phyloP scores from a whole-genome alignment of 1,140 invertebrate genomes.

The Bombus difficillimus region DNA sequence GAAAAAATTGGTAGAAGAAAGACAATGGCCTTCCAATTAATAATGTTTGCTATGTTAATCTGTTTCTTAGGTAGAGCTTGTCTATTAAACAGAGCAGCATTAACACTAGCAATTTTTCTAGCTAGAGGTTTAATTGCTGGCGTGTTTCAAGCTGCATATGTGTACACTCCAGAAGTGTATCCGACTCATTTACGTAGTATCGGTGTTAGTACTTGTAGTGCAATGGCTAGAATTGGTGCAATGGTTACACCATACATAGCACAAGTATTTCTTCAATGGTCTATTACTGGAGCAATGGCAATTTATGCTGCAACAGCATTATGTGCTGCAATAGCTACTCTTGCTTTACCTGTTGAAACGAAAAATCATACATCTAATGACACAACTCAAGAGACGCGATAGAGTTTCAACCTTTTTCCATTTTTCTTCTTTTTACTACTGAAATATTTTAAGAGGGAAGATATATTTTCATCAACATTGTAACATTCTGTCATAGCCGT shows the following conservation, averaged over 20 bases:
- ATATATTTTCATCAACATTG: slow-evolving; percentile 2
- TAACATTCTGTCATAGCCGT: neutral
- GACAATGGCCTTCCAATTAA: slow-evolving; percentile 97
- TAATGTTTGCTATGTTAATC: slow-evolving; percentile 92
- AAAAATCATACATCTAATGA: slow-evolving; percentile 88
- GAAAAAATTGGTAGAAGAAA: slow-evolving; percentile 95
- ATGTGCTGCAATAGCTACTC: slow-evolving; percentile 88
- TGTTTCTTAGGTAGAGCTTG: slow-evolving; percentile 86
- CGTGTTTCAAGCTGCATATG: slow-evolving; percentile 97
- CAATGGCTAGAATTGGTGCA: slow-evolving; percentile 94
- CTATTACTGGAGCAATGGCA: slow-evolving; percentile 87
- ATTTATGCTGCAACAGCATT: slow-evolving; percentile 90
- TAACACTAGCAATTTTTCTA: slow-evolving; percentile 94
- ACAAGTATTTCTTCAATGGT: slow-evolving; percentile 91
- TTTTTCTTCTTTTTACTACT: neutral
- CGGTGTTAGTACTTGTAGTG: slow-evolving; percentile 94
- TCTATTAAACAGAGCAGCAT: slow-evolving; percentile 87
- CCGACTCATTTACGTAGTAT: slow-evolving; percentile 94
- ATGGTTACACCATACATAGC: slow-evolving; percentile 97
- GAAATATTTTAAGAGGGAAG: slow-evolving; percentile 6
- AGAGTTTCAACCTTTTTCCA: neutral
- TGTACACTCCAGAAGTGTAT: slow-evolving; percentile 98
- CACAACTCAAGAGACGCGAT: slow-evolving; percentile 45
- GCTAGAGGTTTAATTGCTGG: slow-evolving; percentile 96
- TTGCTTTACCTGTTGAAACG: slow-evolving; percentile 92